phyloP scores from a whole-genome alignment of 2,113 vertebrate species.

The Uria aalge region DNA sequence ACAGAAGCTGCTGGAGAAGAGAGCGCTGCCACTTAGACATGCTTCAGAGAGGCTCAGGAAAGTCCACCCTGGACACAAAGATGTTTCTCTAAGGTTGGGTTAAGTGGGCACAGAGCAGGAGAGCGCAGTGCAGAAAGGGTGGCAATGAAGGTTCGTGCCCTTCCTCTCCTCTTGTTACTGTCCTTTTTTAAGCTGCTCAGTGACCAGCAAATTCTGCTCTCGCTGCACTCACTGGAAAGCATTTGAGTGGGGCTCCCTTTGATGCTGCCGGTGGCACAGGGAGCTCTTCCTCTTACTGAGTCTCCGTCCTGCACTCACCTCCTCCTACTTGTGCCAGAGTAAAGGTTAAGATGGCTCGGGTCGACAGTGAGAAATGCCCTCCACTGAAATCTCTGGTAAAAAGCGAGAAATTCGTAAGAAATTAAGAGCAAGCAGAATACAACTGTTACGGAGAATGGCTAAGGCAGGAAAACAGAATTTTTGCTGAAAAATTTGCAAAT shows the following conservation, averaged over 20 bases:
- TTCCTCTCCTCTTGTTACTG: not conserved
- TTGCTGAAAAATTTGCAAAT: not conserved
- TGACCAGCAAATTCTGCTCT: not conserved
- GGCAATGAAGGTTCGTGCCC: not conserved
- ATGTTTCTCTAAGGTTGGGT: not conserved
- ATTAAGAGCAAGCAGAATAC: not conserved
- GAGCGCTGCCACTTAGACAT: not conserved
- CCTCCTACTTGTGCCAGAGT: not conserved
- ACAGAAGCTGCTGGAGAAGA: not conserved
- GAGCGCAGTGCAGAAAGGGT: not conserved
- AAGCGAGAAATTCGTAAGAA: not conserved
- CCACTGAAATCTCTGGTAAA: not conserved
- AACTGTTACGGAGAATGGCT: not conserved
- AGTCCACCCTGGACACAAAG: not conserved
- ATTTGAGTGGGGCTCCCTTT: not conserved
- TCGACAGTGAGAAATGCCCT: not conserved
- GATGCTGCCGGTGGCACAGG: not conserved
- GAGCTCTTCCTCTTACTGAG: not conserved
- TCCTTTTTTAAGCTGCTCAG: not conserved
- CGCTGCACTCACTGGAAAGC: not conserved
- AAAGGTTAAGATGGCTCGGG: not conserved
- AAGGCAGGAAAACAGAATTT: not conserved
- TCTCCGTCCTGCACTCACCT: not conserved
- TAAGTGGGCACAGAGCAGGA: conserved; percentile 10
- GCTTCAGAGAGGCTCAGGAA: not conserved